Base-by-base conservation (phyloP, 1,140 invertebrate genomes). In the Nebria ingens region DNA sequence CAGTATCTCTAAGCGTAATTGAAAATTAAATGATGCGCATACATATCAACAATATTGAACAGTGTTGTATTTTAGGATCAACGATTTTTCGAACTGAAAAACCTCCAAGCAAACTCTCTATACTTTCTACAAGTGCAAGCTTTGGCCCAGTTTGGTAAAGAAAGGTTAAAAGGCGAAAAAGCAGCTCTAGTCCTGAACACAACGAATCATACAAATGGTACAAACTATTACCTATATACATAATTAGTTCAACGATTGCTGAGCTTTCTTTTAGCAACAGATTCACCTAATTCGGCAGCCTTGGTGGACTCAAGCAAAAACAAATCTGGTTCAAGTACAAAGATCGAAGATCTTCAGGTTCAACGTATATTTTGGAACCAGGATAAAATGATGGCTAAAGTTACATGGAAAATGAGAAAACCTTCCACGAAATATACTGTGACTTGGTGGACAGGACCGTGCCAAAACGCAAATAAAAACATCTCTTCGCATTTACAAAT, bases 111-210 rank as follows among this genome's bases (percentile, higher is more conserved):
- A 2, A 78, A 81, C 60, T 83, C 80, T 1, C 76, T 80, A 65
- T 86, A 85, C 62, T 85, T 85, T 60, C 70, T 86, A 15, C 84
- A 86, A 77, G 80, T 86, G 1, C 83, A 85, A 66, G 82, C 81
- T 3, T 74, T 85, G 20, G 77, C 79, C 20, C 72, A 83, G 55
- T 84, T 75, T 61, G 83, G 82, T 1, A 71, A 74, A 15, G 73
- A 79, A n/a, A 77, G 80, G 56, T 66, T 85, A 13, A 77, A 81
- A 45, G 83, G 83, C 29, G 78, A 82, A 49, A 84, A 84, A 61
- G 78, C 77, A 0, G 79, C 78, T 12, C 73, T 83, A 53, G 74
- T 85, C 21, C 77, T 81, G 56, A 84, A 85, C 63, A 84, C 81
- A 9, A 83, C 81, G 20, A 72, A 71, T 59, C 73, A 71, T 58